A percentile compares a stretch with the other conserved stretches of the same genome.
phyloP scores from a whole-genome alignment of 2,113 vertebrate species.

The Nipponia nippon region DNA sequence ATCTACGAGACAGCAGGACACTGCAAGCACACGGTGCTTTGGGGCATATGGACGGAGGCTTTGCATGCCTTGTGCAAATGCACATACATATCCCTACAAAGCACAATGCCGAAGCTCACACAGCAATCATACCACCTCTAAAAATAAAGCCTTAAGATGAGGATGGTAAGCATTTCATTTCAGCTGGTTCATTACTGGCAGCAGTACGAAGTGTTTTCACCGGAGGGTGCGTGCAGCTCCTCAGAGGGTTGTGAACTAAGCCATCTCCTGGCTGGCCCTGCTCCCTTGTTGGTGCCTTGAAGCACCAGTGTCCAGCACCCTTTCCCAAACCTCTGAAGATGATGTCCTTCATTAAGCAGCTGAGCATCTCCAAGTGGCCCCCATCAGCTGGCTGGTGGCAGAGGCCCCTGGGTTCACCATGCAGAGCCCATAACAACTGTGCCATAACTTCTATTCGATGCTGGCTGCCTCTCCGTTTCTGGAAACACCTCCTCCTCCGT shows the following conservation, averaged over 20 bases:
- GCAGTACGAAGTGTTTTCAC: background rate
- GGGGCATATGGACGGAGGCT: background rate
- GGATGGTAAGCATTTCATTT: background rate
- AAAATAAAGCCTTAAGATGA: background rate
- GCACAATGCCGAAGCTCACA: background rate
- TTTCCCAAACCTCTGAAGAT: background rate
- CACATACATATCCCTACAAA: background rate
- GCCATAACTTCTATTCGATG: rapidly evolving
- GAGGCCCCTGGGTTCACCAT: rapidly evolving
- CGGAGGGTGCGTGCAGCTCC: background rate
- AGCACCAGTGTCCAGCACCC: background rate
- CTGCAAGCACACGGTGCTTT: background rate
- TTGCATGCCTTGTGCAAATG: background rate
- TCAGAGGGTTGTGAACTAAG: background rate
- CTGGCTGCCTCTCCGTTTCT: background rate
- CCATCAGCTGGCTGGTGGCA: background rate
- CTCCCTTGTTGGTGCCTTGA: background rate
- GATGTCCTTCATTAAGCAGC: background rate
- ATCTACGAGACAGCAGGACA: background rate
- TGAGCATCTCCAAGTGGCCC: background rate
- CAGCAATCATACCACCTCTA: background rate
- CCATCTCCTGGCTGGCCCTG: background rate
- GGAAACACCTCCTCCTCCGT: background rate
- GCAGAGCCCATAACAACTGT: rapidly evolving
- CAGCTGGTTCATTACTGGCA: background rate